These are phyloP conservation scores for Stigmatopora nigra DNA, from an alignment of 2,113 vertebrate genomes.

Conservation along the genomic window DNA sequence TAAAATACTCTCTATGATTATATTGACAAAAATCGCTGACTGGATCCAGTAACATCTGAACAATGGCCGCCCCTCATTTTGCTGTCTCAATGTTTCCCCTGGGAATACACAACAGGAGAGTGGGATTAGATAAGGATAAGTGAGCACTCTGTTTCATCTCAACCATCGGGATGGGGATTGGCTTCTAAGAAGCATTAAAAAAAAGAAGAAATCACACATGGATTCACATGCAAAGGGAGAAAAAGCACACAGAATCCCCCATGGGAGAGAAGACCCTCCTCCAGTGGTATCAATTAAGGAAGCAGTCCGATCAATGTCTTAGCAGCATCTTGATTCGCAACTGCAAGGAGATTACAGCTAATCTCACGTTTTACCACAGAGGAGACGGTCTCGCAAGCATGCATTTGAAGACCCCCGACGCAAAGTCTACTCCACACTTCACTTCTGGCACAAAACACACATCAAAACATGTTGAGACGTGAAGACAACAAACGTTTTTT, in stretches of 20 bases:
- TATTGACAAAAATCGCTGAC: constrained; percentile 19
- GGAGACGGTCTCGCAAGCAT: constrained; percentile 19
- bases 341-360: constrained; percentile 63
- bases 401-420: not conserved
- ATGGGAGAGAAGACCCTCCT: constrained; percentile 39
- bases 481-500: constrained; percentile 20
- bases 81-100: constrained; percentile 22
- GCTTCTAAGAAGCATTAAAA: constrained; percentile 34
- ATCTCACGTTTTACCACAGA: constrained; percentile 55
- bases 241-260: constrained; percentile 24
- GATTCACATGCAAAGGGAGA: constrained; percentile 7
- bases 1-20: constrained; percentile 4
- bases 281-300: constrained; percentile 62
- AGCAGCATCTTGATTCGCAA: constrained; percentile 46
- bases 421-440: not conserved
- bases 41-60: constrained; percentile 38
- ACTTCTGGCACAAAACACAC: constrained; percentile 21
- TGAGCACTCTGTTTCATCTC: constrained; percentile 52
- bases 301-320: constrained; percentile 58
- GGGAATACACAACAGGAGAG: constrained; percentile 37
- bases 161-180: constrained; percentile 41
- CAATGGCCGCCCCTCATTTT: constrained; percentile 33
- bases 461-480: constrained; percentile 33
- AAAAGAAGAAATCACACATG: constrained; percentile 18
- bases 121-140: constrained; percentile 60